Conservation (phyloP, 2,888 invertebrate species). For the Scelioninae gen. 1 region DNA sequence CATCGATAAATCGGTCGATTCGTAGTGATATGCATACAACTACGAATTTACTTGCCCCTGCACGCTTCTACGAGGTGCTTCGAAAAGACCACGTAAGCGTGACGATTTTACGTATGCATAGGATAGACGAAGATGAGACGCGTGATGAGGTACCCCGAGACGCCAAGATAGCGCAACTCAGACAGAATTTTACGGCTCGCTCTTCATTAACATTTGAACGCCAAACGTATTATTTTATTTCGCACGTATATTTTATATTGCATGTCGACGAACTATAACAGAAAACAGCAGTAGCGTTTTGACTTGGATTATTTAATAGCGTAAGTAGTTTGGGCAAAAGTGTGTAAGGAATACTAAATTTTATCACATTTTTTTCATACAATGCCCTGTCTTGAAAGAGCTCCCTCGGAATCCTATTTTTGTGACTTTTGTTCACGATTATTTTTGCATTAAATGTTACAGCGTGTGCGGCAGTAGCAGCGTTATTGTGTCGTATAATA, state of each 20-base stretch:
- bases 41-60: conserved; percentile 31
- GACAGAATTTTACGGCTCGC: conserved; percentile 35
- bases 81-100: conserved; percentile 44
- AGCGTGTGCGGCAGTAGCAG: conserved; percentile 7
- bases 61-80: conserved; percentile 41
- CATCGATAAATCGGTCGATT: conserved; percentile 66
- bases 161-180: conserved; percentile 14
- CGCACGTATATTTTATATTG: conserved; percentile 29
- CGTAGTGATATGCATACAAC: conserved; percentile 45
- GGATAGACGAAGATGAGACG: conserved; percentile 46
- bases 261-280: conserved; percentile 42
- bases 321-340: conserved; percentile 30
- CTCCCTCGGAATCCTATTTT: conserved; percentile 13
- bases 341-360: conserved; percentile 44
- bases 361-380: conserved; percentile 42
- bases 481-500: conserved; percentile 37
- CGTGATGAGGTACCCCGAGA: conserved; percentile 20
- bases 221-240: conserved; percentile 42
- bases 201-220: conserved; percentile 49
- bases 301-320: conserved; percentile 47
- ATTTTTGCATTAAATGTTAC: conserved; percentile 46
- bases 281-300: conserved; percentile 28
- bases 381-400: conserved; percentile 5
- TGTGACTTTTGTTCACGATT: conserved; percentile 19
- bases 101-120: conserved; percentile 58